A percentile compares a stretch with the other conserved stretches of the same genome.
Conservation (phyloP, 2,888 invertebrate genomes). For the Agrochola circellaris region DNA sequence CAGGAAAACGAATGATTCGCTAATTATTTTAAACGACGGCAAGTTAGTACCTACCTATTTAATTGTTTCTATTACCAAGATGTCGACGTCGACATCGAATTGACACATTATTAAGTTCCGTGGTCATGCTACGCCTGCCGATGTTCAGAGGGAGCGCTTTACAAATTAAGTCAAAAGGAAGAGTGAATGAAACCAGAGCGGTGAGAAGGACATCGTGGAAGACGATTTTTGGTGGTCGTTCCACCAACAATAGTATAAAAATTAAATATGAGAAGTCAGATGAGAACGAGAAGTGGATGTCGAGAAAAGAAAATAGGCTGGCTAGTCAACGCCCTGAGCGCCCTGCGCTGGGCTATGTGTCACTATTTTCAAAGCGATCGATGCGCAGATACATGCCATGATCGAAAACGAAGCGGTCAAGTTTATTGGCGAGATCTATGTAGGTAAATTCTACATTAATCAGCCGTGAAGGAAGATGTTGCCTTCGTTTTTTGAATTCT, state of each 20-base stretch:
- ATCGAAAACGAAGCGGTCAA: background rate
- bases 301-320: background rate
- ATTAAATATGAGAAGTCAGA: background rate
- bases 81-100: constrained; percentile 1
- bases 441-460: background rate
- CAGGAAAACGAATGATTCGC: constrained; percentile 23
- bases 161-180: background rate
- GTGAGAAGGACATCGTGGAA: background rate
- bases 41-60: constrained; percentile 9
- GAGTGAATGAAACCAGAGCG: background rate
- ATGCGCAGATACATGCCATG: background rate
- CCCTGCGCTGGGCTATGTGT: background rate
- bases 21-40: constrained; percentile 8
- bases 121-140: too few species aligned
- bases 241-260: background rate
- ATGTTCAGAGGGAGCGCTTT: background rate
- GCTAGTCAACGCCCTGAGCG: background rate
- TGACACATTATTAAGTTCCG: background rate
- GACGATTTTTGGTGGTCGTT: background rate
- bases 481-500: background rate
- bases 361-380: background rate
- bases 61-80: constrained; percentile 19
- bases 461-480: background rate
- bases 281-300: background rate
- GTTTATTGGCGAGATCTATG: background rate